phyloP scores from a whole-genome alignment of 1,140 invertebrate genomes.

The Liolophura sinensis region DNA sequence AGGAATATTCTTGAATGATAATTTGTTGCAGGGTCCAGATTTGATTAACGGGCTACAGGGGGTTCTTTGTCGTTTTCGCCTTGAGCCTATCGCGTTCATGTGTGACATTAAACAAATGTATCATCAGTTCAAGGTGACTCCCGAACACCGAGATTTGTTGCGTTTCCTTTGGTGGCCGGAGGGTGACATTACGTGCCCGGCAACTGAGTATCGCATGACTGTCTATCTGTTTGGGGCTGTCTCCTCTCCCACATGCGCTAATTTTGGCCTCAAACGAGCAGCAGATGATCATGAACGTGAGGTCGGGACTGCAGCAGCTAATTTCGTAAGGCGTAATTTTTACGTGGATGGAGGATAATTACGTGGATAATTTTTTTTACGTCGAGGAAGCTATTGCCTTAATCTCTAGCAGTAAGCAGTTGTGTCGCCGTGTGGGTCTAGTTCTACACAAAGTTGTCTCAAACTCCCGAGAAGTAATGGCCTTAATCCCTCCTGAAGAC shows the following conservation, averaged over 20 bases:
- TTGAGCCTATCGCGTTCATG: constrained; percentile 27
- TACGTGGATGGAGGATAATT: constrained; percentile 39
- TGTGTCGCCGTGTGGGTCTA: too few species aligned
- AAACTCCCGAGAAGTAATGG: constrained; percentile 26
- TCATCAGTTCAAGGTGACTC: too few species aligned
- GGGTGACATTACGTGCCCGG: too few species aligned
- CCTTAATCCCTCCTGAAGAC: constrained; percentile 15
- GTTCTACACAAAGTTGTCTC: constrained; percentile 34
- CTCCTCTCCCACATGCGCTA: constrained; percentile 27
- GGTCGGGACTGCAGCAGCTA: too few species aligned
- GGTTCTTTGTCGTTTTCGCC: constrained; percentile 40
- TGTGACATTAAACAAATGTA: too few species aligned
- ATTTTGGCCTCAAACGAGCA: constrained; percentile 24
- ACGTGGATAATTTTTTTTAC: constrained; percentile 15
- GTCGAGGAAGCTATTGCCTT: too few species aligned
- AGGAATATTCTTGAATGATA: constrained; percentile 25
- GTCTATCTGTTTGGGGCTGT: too few species aligned
- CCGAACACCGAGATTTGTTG: too few species aligned
- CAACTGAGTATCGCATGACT: too few species aligned
- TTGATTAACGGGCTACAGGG: constrained; percentile 27
- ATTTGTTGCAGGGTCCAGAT: constrained; percentile 45
- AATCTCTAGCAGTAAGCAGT: too few species aligned
- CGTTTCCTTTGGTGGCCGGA: too few species aligned
- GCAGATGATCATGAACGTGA: constrained; percentile 20
- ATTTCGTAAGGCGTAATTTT: constrained; percentile 23